Conservation (phyloP, 2,888 invertebrate genomes). For the Bombyx huttoni region DNA sequence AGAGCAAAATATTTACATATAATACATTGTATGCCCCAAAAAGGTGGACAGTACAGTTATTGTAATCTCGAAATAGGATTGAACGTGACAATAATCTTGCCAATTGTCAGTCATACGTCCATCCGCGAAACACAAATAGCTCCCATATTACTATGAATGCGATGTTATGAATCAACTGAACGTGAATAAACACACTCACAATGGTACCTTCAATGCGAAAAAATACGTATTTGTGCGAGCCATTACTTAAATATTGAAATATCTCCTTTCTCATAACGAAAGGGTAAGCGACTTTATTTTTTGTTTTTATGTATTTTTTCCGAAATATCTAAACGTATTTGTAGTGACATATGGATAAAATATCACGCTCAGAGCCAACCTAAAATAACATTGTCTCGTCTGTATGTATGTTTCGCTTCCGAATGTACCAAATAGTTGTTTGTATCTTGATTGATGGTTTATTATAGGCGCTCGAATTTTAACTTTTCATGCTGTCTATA, state of each 20-base stretch:
- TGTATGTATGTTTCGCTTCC: conserved; percentile 5
- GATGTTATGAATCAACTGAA: conserved; percentile 45
- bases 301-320: neutral
- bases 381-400: neutral
- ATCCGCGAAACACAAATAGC: conserved; percentile 8
- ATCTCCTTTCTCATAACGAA: conserved; percentile 21
- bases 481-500: too few species aligned
- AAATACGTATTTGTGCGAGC: too few species aligned
- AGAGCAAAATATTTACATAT: neutral
- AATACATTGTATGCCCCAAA: conserved; percentile 8
- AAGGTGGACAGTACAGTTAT: neutral
- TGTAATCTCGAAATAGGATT: neutral
- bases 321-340: too few species aligned
- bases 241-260: conserved; percentile 30
- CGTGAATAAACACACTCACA: conserved; percentile 57
- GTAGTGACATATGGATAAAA: too few species aligned
- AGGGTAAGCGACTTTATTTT: neutral
- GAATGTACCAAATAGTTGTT: neutral
- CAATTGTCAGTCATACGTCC: conserved; percentile 1
- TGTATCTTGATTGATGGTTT: neutral
- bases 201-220: conserved; percentile 27
- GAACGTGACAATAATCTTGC: neutral
- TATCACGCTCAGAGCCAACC: too few species aligned
- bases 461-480: too few species aligned
- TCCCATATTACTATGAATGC: conserved; percentile 18